These are phyloP conservation scores for Acanthisitta chloris DNA, from an alignment of 2,113 vertebrate genomes.

Conservation along the genomic window DNA sequence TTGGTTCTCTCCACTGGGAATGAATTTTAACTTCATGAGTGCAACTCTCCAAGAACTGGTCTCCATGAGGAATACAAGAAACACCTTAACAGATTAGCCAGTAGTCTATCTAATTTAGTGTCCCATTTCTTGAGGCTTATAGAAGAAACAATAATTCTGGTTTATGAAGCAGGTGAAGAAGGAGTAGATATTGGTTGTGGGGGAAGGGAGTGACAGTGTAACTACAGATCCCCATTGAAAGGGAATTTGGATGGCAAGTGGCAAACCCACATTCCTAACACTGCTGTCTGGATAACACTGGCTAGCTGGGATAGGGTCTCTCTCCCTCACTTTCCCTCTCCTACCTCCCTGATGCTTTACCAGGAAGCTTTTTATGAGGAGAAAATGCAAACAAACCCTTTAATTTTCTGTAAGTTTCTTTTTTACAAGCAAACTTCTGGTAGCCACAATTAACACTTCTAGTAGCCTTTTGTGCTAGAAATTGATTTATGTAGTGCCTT, in stretches of 20 bases:
- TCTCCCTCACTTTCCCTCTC: not conserved
- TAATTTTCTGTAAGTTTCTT: not conserved
- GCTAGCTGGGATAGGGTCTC: not conserved
- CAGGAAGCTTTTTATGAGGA: not conserved
- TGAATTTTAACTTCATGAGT: not conserved
- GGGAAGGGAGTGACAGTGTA: not conserved
- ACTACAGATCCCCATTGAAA: not conserved
- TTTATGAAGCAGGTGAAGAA: not conserved
- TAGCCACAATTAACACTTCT: not conserved
- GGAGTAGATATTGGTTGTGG: not conserved
- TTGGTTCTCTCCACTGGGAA: not conserved
- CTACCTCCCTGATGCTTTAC: not conserved
- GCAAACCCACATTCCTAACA: not conserved
- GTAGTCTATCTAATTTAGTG: constrained; percentile 18
- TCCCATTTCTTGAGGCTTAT: not conserved
- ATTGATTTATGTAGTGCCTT: not conserved
- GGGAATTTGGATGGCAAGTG: not conserved
- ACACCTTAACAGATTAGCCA: constrained; percentile 21
- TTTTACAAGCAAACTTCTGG: not conserved
- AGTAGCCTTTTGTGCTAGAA: not conserved
- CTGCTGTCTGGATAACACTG: not conserved
- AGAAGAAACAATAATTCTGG: constrained; percentile 13
- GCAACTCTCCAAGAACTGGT: not conserved
- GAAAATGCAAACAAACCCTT: not conserved
- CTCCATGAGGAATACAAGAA: constrained; percentile 16